Evolutionary conservation across 2,113 vertebrate genomes (phyloP).

Genomic region (Orientallactaga bullata): DNA sequence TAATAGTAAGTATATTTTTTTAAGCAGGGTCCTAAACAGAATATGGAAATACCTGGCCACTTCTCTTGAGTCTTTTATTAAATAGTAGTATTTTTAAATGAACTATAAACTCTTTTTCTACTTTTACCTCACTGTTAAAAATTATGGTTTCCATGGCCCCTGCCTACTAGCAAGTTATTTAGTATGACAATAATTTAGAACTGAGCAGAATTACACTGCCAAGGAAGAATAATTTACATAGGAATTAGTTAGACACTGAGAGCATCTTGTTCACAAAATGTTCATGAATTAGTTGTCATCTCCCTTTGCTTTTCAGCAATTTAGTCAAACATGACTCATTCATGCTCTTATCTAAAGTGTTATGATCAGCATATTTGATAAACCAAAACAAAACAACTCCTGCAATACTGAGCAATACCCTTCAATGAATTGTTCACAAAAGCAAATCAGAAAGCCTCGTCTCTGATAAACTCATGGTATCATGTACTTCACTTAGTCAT

Average conservation of each 20-base stretch:
- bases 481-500: neutral
- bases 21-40: neutral
- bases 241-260: slow-evolving; percentile 41
- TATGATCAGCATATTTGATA: slow-evolving; percentile 63
- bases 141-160: neutral
- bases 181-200: slow-evolving; percentile 32
- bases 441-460: slow-evolving; percentile 9
- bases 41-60: neutral
- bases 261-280: slow-evolving; percentile 65
- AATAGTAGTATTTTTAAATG: neutral
- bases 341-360: slow-evolving; percentile 63
- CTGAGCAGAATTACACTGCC: slow-evolving; percentile 22
- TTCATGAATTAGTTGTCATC: slow-evolving; percentile 51
- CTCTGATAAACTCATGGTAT: neutral
- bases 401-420: neutral
- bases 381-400: slow-evolving; percentile 64
- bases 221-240: slow-evolving; percentile 64
- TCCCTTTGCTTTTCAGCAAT: slow-evolving; percentile 59
- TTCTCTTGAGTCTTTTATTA: slow-evolving; percentile 9
- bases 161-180: slow-evolving; percentile 21
- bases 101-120: neutral
- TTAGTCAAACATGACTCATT: slow-evolving; percentile 66
- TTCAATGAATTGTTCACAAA: slow-evolving; percentile 22
- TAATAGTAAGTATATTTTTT: neutral
- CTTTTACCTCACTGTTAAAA: slow-evolving; percentile 24